Conservation (phyloP, 2,797 vertebrate genomes). For the Ctenosaura bakeri region DNA sequence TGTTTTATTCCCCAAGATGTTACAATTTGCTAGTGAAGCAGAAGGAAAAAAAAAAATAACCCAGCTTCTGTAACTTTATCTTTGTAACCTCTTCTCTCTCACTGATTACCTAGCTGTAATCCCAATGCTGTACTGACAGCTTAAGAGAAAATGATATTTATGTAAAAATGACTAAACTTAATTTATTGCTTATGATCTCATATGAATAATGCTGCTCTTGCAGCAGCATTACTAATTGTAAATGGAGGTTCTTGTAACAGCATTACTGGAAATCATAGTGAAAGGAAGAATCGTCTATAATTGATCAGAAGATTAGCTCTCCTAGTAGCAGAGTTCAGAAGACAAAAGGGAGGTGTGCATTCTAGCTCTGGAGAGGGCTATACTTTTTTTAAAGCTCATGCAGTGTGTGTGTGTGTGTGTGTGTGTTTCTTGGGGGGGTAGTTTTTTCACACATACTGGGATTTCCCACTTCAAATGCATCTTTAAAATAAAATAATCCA, state of each 20-base stretch:
- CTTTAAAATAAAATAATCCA: background rate
- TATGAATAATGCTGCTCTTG: background rate
- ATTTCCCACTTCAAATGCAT: background rate
- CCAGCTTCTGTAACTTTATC: background rate
- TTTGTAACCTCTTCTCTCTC: background rate
- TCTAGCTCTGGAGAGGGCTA: no score
- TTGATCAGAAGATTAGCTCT: background rate
- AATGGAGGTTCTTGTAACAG: background rate
- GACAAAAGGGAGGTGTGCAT: background rate
- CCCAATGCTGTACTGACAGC: background rate
- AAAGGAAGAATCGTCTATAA: background rate
- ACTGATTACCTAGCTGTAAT: background rate
- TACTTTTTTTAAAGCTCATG: background rate
- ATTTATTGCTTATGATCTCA: conserved; percentile 27
- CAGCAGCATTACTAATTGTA: background rate
- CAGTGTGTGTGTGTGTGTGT: background rate
- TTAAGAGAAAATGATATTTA: conserved; percentile 17
- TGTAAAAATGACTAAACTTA: background rate
- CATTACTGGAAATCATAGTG: background rate
- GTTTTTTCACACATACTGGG: background rate
- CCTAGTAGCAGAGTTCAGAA: background rate
- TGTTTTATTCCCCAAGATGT: background rate
- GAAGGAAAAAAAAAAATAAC: background rate
- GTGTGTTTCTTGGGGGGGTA: no score
- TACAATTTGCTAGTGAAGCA: background rate